Conservation (phyloP, 2,888 invertebrate genomes). For the Lasioglossum lativentre region DNA sequence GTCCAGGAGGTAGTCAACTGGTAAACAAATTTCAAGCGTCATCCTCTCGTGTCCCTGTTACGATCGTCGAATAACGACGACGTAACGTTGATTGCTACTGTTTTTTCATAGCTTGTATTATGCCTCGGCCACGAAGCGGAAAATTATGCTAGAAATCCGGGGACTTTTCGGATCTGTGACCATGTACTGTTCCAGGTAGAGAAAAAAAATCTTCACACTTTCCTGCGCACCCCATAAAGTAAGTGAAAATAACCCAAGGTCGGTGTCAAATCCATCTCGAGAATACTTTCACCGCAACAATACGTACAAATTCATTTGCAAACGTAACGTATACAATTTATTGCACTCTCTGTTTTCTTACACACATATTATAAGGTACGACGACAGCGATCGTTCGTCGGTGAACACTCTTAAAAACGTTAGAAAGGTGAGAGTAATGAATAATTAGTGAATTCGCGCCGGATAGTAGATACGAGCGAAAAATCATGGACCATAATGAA, state of each 20-base stretch:
- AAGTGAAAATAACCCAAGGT: constrained; percentile 66
- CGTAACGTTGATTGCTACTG: constrained; percentile 22
- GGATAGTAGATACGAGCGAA: background rate
- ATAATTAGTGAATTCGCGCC: constrained; percentile 5
- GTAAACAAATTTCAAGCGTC: background rate
- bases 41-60: background rate
- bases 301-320: constrained; percentile 4
- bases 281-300: constrained; percentile 43
- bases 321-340: background rate
- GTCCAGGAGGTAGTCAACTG: background rate
- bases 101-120: constrained; percentile 4
- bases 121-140: background rate
- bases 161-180: background rate
- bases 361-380: background rate
- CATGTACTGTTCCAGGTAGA: background rate
- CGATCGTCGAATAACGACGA: background rate
- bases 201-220: constrained; percentile 65
- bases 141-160: constrained; percentile 32
- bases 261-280: constrained; percentile 23
- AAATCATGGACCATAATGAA: background rate
- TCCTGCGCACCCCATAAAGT: constrained; percentile 63
- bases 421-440: constrained; percentile 20
- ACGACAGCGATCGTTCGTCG: background rate
- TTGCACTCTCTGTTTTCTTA: background rate
- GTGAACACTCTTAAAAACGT: background rate